Conservation (phyloP, 2,888 invertebrate genomes). For the Leptopilina drosophilae region DNA sequence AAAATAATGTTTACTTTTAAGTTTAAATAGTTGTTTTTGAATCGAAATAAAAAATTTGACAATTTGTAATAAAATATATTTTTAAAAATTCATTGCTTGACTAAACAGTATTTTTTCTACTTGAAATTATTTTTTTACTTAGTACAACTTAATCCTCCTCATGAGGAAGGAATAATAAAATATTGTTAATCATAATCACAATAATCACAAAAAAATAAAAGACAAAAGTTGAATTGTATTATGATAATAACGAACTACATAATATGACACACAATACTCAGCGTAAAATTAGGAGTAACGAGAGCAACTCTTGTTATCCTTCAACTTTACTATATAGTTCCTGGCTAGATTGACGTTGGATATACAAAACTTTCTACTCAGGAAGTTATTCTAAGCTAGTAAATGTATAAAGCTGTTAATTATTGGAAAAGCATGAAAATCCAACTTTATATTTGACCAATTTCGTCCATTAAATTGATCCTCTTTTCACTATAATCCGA, state of each 20-base stretch:
- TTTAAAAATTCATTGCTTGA: no score
- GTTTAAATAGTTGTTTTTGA: no score
- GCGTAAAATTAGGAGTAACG: slow-evolving; percentile 12
- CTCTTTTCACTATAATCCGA: background rate
- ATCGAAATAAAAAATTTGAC: no score
- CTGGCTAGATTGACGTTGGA: slow-evolving; percentile 8
- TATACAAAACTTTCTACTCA: slow-evolving; percentile 17
- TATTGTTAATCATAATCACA: background rate
- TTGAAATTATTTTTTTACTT: no score
- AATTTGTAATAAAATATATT: no score
- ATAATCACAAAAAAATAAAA: no score
- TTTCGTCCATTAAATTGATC: background rate
- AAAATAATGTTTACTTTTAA: no score
- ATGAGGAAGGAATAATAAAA: no score
- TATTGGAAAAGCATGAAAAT: background rate
- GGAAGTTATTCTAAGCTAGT: slow-evolving; percentile 24
- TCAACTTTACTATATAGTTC: slow-evolving; percentile 13
- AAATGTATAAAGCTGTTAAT: background rate
- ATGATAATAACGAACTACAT: background rate
- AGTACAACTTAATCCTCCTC: no score
- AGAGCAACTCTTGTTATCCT: slow-evolving; percentile 4
- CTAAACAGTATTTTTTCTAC: no score
- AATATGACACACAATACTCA: background rate
- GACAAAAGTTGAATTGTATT: background rate
- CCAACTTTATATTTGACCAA: background rate